Conservation (phyloP, 2,888 invertebrate genomes). For the Vesta saturnalis region DNA sequence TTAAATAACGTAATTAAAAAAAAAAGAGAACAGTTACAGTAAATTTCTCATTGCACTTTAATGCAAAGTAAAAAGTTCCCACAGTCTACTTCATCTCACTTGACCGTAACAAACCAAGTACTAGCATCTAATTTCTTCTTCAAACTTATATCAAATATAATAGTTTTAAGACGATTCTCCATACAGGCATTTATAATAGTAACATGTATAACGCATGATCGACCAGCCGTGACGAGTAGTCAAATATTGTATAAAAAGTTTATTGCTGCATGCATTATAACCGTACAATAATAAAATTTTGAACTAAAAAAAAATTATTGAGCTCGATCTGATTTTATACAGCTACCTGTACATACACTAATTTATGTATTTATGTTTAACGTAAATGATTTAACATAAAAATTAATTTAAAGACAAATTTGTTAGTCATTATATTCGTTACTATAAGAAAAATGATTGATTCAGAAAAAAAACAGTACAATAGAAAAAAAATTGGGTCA, state of each 20-base stretch:
- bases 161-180: constrained; percentile 14
- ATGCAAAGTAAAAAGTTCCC: constrained; percentile 13
- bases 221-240: constrained; percentile 31
- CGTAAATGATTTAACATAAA: not conserved
- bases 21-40: constrained; percentile 23
- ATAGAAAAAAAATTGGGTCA: too few species aligned
- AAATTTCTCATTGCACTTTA: constrained; percentile 12
- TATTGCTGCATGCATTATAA: constrained; percentile 29
- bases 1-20: constrained; percentile 1
- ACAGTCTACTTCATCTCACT: constrained; percentile 29
- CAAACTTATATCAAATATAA: constrained; percentile 14
- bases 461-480: too few species aligned
- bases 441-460: too few species aligned
- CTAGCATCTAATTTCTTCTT: constrained; percentile 21
- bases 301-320: too few species aligned
- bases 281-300: constrained; percentile 36
- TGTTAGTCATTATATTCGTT: too few species aligned
- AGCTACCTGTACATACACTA: constrained; percentile 6
- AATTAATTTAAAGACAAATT: too few species aligned
- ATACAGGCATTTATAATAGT: constrained; percentile 20
- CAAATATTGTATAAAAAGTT: constrained; percentile 35
- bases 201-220: constrained; percentile 33
- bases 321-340: too few species aligned
- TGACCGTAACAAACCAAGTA: constrained; percentile 26
- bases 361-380: not conserved